A percentile compares a stretch with the other conserved stretches of the same genome.
These are phyloP conservation scores for Myiotriccus ornatus DNA, from an alignment of 2,797 vertebrate species.

Conservation along the genomic window DNA sequence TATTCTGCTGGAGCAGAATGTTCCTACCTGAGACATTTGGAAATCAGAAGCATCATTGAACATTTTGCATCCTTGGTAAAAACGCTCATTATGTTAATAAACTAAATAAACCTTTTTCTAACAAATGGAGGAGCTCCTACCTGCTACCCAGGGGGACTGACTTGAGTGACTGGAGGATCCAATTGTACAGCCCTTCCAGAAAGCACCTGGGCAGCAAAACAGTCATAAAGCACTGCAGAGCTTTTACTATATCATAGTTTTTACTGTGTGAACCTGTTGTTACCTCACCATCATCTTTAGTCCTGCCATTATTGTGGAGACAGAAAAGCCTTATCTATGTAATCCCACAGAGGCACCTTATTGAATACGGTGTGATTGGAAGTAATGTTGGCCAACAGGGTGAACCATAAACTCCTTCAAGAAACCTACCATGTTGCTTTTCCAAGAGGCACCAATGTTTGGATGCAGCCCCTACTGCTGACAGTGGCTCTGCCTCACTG, in stretches of 20 bases:
- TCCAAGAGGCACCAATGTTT: neutral
- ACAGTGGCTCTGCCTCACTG: too few species aligned
- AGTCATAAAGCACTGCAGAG: neutral
- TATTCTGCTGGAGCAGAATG: neutral
- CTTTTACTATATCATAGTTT: neutral
- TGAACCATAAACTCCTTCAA: neutral
- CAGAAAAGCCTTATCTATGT: neutral
- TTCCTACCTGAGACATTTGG: neutral
- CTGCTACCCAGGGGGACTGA: neutral
- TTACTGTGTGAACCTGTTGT: neutral
- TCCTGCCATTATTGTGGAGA: accelerated
- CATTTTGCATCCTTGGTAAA: neutral
- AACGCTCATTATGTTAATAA: neutral
- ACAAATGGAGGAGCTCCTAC: neutral
- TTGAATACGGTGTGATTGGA: neutral
- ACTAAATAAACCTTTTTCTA: neutral
- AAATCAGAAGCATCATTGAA: neutral
- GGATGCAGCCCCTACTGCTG: neutral
- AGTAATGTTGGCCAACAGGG: neutral
- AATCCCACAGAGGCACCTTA: neutral
- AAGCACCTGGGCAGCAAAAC: neutral
- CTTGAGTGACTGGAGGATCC: neutral
- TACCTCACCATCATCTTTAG: neutral
- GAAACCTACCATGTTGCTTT: neutral
- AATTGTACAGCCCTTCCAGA: neutral